Evolutionary conservation across 2,888 invertebrate species (phyloP).

Genomic region (Hyposoter didymator): DNA sequence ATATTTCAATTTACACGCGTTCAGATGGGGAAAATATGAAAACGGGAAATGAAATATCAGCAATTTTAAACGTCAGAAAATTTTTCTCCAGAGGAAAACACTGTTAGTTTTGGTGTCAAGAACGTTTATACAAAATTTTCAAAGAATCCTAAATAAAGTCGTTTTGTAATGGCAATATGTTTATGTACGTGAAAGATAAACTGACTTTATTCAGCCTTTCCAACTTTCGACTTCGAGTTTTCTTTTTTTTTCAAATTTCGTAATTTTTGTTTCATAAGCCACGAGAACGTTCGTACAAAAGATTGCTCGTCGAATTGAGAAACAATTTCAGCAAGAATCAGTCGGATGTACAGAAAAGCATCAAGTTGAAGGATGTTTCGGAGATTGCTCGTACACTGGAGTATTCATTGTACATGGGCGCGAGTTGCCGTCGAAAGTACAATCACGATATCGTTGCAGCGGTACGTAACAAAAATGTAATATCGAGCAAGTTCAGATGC

Average conservation of each 20-base stretch:
- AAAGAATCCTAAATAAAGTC: too few relatives aligned
- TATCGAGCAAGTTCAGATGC: neutral
- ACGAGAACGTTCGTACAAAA: constrained; percentile 18
- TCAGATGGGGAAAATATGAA: too few relatives aligned
- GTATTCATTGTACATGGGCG: constrained; percentile 26
- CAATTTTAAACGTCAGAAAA: too few relatives aligned
- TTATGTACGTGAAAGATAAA: too few relatives aligned
- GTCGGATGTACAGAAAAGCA: neutral
- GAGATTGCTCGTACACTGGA: constrained; percentile 46
- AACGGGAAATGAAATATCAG: too few relatives aligned
- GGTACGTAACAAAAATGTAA: constrained; percentile 34
- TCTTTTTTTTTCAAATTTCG: neutral
- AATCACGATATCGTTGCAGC: constrained; percentile 23
- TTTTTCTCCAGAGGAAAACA: too few relatives aligned
- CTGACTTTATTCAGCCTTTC: neutral
- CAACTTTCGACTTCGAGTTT: too few relatives aligned
- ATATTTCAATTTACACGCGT: too few relatives aligned
- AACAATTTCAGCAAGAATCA: constrained; percentile 15
- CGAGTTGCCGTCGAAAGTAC: constrained; percentile 21
- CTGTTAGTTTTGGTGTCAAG: too few relatives aligned
- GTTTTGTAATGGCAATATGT: too few relatives aligned
- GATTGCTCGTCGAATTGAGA: constrained; percentile 23
- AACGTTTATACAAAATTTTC: too few relatives aligned
- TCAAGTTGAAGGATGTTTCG: constrained; percentile 18
- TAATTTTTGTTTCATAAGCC: constrained; percentile 15